Evolutionary conservation across 1,140 invertebrate species (phyloP), one percentile per base, ranked within the genome.

Genomic region (Euwallacea similis): DNA sequence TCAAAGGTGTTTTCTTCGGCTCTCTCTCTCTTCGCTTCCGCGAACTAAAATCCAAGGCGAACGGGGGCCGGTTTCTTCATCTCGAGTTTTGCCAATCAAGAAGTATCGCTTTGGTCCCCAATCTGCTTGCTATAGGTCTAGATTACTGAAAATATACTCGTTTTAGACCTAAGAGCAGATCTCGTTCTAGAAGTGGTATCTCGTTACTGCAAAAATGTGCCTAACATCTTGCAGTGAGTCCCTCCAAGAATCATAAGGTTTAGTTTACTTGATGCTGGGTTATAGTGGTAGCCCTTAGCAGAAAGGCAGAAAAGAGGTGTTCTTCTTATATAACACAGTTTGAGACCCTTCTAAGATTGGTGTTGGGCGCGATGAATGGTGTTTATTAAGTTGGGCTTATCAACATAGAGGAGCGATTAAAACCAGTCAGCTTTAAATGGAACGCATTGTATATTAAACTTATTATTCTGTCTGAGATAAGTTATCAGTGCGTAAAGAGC

Each of bases 81-180:
- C 42, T 68, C 66, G 33, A 70, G 59, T 64, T 70, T 70, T 62
- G 68, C 68, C 68, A 70, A 70, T 70, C 60, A 70, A 70, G 68
- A 70, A 69, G 63, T 70, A 58, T 59, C 68, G 21, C 55, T 68
- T 64, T 70, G 68, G 68, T 63, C 68, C 68, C 61, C 46, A 60
- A 63, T 64, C 60, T 70, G 63, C 68, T 59, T 63, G 68, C 63
- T 70, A 33, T 33, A 33, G 21, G 21, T 33, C 21, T 33, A 33
- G 21, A 33, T 33, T 33, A 33, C 21, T 33, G 21, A 33, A 33
- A 33, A 33, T 33, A 33, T 33, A 33, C 21, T 33, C 21, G 21
- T 33, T 33, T 33, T 4, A 33, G 21, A 4, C 21, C 4, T 4
- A 4, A 33, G 21, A 33, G 21, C 21, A 4, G 21, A 33, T 4